Evolutionary conservation across 2,797 vertebrate species (phyloP).

Genomic region (Gobionotothen gibberifrons): DNA sequence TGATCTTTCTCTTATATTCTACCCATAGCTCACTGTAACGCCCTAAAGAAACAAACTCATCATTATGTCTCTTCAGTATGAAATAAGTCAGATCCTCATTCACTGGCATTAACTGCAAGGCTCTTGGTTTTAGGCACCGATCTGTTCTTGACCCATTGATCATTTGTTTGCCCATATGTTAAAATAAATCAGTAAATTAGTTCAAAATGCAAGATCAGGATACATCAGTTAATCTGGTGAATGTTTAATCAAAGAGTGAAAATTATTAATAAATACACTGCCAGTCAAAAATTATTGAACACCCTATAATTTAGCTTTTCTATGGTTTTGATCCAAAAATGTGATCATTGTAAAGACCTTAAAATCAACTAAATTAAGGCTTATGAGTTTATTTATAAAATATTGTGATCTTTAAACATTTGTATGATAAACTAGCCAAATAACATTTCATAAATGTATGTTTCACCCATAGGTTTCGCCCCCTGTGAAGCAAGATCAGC

Average conservation of each 20-base stretch:
- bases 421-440: not conserved
- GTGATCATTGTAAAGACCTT: not conserved
- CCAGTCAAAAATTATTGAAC: slow-evolving; percentile 43
- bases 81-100: slow-evolving; percentile 48
- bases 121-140: slow-evolving; percentile 75
- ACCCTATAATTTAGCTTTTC: slow-evolving; percentile 33
- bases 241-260: slow-evolving; percentile 36
- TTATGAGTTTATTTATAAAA: not conserved
- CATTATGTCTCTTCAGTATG: slow-evolving; percentile 35
- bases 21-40: slow-evolving; percentile 18
- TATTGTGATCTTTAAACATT: not conserved
- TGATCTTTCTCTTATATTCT: slow-evolving; percentile 26
- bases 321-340: slow-evolving; percentile 12
- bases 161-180: slow-evolving; percentile 43
- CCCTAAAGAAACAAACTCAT: slow-evolving; percentile 44
- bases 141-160: slow-evolving; percentile 41
- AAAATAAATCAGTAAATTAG: slow-evolving; percentile 35
- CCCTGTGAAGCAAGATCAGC: not conserved
- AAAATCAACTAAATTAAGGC: not conserved
- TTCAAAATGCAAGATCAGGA: slow-evolving; percentile 43
- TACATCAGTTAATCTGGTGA: slow-evolving; percentile 31
- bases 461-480: not conserved
- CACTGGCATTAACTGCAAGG: slow-evolving; percentile 63
- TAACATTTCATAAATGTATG: not conserved
- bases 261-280: slow-evolving; percentile 30